Evolutionary conservation across 2,888 invertebrate genomes (phyloP), one percentile per base, ranked within the genome.

Genomic region (Dynastes grantii): DNA sequence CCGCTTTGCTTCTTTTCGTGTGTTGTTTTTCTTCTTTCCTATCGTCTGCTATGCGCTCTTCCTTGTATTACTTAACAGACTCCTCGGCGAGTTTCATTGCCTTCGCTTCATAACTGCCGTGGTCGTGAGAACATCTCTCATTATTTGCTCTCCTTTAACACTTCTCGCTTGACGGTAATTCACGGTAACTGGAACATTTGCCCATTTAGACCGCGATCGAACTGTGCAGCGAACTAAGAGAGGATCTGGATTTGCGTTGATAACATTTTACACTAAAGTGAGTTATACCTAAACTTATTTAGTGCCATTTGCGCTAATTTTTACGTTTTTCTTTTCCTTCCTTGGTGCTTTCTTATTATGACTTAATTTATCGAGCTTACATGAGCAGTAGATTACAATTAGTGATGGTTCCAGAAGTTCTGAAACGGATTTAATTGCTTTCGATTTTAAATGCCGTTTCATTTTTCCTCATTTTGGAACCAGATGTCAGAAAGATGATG

Each of bases 131-230:
- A 68, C 51, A 29, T 51, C 68, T 68, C 68, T 11, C 68, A 68
- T 68, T 68, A 68, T 68, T 68, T 51, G 51, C 29, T 68, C 51
- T 51, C 13, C 51, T 68, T 68, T 68, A 68, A 68, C 68, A 68
- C 68, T 51, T 68, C 68, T 49, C 11, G 51, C 68, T 63, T 22
- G 49, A 29, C 51, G 49, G 51, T 68, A 68, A 68, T 51, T 68
- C 68, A 27, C 49, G 68, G 51, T 68, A 68, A 68, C 49, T 68
- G 49, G 68, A 68, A 51, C 68, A 68, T 68, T 68, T 68, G 16
- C 68, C 51, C 68, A 51, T 51, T 68, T 27, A 68, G 51, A 68
- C 68, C 51, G 68, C 51, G 51, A 68, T 68, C 51, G 63, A 63
- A 32, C 9, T 32, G 63, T 63, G 32, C 63, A 63, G 32, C 27